Conservation (phyloP, 1,140 invertebrate species). For the Drosophila bifasciata region DNA sequence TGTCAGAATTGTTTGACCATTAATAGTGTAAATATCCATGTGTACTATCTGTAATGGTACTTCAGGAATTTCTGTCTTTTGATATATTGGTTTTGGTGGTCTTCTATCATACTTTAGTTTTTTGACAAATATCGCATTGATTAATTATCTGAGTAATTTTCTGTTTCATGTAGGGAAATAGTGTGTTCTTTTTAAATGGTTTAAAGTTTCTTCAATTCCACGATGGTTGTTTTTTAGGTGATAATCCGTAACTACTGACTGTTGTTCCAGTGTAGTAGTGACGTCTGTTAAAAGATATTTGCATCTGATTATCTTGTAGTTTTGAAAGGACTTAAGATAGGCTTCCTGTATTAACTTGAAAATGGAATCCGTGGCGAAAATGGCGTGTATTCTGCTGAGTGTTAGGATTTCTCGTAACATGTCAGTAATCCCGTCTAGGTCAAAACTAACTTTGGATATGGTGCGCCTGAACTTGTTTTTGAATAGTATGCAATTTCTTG, state of each 20-base stretch:
- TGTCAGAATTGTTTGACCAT: slow-evolving; percentile 9
- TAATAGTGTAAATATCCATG: slow-evolving; percentile 18
- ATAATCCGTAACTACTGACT: not conserved
- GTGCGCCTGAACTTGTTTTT: slow-evolving; percentile 8
- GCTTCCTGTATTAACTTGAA: slow-evolving; percentile 6
- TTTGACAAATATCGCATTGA: slow-evolving; percentile 16
- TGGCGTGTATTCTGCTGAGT: slow-evolving; percentile 4
- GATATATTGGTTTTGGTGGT: slow-evolving; percentile 5
- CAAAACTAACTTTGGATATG: slow-evolving; percentile 5
- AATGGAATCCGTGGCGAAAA: not conserved
- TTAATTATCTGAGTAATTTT: slow-evolving; percentile 17
- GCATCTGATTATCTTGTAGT: slow-evolving; percentile 3
- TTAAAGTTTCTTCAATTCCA: slow-evolving; percentile 6
- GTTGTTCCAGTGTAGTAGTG: not conserved
- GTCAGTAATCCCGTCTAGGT: not conserved
- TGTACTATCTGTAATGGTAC: slow-evolving; percentile 4
- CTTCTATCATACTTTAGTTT: slow-evolving; percentile 16
- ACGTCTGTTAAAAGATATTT: slow-evolving; percentile 10
- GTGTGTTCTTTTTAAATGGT: slow-evolving; percentile 5
- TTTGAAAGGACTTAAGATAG: slow-evolving; percentile 4
- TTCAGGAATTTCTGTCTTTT: slow-evolving; percentile 4
- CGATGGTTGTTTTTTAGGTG: slow-evolving; percentile 7
- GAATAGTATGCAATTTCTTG: slow-evolving; percentile 7
- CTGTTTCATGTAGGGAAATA: slow-evolving; percentile 17
- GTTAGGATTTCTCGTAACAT: not conserved